These are phyloP conservation scores for Ifrita kowaldi DNA, from an alignment of 2,113 vertebrate species.

Conservation along the genomic window DNA sequence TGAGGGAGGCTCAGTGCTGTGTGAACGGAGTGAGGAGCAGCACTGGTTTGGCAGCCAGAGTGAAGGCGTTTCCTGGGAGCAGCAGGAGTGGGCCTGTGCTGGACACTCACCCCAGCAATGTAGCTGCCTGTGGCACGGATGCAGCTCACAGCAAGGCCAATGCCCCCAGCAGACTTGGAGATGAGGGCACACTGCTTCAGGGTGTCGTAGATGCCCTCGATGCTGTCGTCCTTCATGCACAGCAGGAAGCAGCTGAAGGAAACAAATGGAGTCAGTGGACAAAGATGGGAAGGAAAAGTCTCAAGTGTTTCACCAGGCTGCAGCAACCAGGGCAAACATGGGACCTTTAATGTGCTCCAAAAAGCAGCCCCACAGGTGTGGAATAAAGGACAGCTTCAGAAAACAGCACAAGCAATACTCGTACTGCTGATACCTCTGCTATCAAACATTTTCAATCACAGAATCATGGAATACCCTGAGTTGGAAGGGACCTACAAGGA, in stretches of 20 bases:
- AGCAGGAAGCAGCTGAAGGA: slow-evolving; percentile 88
- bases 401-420: rapidly evolving
- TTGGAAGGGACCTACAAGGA: background rate
- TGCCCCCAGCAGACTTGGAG: slow-evolving; percentile 95
- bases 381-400: background rate
- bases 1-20: background rate
- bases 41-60: background rate
- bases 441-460: rapidly evolving
- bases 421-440: background rate
- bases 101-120: slow-evolving; percentile 88
- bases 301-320: background rate
- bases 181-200: slow-evolving; percentile 95
- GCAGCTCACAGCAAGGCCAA: slow-evolving; percentile 92
- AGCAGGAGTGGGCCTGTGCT: background rate
- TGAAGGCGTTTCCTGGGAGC: rapidly evolving
- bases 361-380: background rate
- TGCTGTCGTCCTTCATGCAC: slow-evolving; percentile 96
- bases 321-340: rapidly evolving
- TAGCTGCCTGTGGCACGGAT: slow-evolving; percentile 95
- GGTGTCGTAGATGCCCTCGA: slow-evolving; percentile 95
- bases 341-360: rapidly evolving
- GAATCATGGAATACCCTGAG: rapidly evolving
- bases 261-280: background rate
- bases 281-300: background rate
- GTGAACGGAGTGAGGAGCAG: background rate